phyloP scores from a whole-genome alignment of 2,113 vertebrate species.

The Passer domesticus region DNA sequence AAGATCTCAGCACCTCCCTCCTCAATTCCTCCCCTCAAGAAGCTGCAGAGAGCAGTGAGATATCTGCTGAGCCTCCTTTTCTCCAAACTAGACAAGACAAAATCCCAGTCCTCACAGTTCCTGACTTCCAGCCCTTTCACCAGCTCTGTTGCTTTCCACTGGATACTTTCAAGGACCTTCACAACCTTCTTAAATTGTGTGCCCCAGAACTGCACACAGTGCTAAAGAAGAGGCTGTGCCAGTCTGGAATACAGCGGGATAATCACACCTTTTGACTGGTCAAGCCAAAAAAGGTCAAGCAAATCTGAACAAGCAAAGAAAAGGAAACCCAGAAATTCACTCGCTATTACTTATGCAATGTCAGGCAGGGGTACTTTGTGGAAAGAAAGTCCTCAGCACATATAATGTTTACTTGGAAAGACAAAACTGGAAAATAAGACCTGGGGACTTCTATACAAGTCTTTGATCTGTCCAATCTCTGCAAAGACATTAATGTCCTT shows the following conservation, averaged over 20 bases:
- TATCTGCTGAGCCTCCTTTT: background rate
- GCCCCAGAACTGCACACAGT: background rate
- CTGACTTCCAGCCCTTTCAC: background rate
- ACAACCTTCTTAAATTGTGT: background rate
- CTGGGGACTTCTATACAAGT: background rate
- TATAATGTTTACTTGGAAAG: background rate
- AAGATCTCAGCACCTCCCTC: background rate
- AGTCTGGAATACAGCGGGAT: background rate
- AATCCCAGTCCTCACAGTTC: background rate
- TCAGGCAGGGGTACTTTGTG: background rate
- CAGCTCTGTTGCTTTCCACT: background rate
- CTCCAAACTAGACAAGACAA: background rate
- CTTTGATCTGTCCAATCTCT: background rate
- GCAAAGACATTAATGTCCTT: background rate
- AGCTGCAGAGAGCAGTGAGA: background rate
- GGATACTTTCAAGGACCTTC: background rate
- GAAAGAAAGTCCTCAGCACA: background rate
- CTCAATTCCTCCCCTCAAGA: background rate
- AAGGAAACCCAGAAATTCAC: background rate
- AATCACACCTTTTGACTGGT: background rate
- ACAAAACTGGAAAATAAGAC: background rate
- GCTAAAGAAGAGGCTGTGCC: background rate
- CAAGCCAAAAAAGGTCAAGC: background rate
- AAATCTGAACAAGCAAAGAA: background rate
- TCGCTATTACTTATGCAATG: background rate